A percentile compares a stretch with the other conserved stretches of the same genome.
phyloP scores from a whole-genome alignment of 2,113 vertebrate species.

The Phaethornis superciliosus region DNA sequence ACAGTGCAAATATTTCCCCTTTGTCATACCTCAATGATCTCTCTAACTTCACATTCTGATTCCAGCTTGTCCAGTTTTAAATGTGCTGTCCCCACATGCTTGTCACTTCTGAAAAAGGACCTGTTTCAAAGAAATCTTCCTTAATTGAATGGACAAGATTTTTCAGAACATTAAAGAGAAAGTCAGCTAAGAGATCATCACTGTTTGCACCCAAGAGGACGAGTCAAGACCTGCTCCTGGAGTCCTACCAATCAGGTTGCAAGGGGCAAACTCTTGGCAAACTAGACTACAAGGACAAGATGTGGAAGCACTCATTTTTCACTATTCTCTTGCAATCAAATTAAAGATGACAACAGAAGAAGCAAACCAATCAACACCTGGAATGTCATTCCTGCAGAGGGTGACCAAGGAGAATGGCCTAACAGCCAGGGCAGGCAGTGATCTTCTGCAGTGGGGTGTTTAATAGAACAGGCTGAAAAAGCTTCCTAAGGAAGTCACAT shows the following conservation, averaged over 20 bases:
- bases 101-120: constrained; percentile 95
- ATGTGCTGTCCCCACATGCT: constrained; percentile 88
- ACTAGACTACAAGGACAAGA: background rate
- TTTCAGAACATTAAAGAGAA: background rate
- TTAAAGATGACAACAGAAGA: background rate
- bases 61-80: constrained; percentile 94
- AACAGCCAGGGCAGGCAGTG: background rate
- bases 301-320: background rate
- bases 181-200: background rate
- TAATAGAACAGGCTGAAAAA: background rate
- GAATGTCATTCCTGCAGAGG: background rate
- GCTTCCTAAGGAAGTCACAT: background rate
- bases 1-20: background rate
- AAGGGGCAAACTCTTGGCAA: background rate
- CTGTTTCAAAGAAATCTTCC: constrained; percentile 70
- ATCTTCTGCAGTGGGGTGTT: background rate
- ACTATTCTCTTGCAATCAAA: background rate
- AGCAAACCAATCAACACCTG: background rate
- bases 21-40: constrained; percentile 88
- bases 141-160: background rate
- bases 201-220: background rate
- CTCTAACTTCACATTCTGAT: constrained; percentile 91
- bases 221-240: background rate
- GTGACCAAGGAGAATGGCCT: background rate
- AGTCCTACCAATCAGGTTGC: background rate